Percentiles rank a stretch among this genome's conserved stretches.
Conservation (phyloP, 1,140 invertebrate genomes). For the Orussus abietinus region DNA sequence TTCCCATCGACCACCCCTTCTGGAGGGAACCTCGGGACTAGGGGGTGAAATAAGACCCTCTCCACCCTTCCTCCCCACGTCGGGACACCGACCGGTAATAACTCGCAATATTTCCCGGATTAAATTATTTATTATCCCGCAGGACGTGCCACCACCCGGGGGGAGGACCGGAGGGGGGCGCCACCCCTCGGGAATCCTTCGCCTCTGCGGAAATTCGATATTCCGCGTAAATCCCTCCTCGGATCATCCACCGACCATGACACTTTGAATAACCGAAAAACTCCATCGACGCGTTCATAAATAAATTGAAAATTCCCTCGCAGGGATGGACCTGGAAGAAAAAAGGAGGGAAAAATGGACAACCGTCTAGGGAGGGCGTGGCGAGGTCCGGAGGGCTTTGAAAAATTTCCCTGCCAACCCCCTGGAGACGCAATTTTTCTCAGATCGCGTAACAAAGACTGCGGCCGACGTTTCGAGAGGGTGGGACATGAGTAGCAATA, state of each 20-base stretch:
- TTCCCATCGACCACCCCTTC: not conserved
- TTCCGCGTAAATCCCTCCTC: conserved; percentile 21
- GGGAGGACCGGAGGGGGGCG: too few species aligned
- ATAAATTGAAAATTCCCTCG: too few species aligned
- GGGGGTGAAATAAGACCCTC: conserved; percentile 8
- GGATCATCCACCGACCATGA: conserved; percentile 9
- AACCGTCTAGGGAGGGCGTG: not conserved
- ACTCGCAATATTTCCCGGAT: conserved; percentile 31
- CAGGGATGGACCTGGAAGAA: too few species aligned
- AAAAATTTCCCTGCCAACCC: too few species aligned
- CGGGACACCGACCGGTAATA: conserved; percentile 24
- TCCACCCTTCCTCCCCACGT: conserved; percentile 9
- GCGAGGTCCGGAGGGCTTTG: not conserved
- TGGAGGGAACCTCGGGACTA: not conserved
- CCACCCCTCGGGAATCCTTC: too few species aligned
- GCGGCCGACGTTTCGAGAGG: too few species aligned
- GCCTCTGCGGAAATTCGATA: conserved; percentile 36
- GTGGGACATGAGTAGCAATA: conserved; percentile 10
- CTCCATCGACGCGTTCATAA: too few species aligned
- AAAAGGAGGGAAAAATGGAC: not conserved
- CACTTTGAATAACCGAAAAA: too few species aligned
- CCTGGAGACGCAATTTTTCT: too few species aligned
- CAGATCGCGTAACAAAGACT: too few species aligned
- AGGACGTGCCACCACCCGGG: too few species aligned
- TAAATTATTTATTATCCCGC: conserved; percentile 37